Evolutionary conservation across 2,888 invertebrate genomes (phyloP).

Genomic region (Hirudinaria manillensis): DNA sequence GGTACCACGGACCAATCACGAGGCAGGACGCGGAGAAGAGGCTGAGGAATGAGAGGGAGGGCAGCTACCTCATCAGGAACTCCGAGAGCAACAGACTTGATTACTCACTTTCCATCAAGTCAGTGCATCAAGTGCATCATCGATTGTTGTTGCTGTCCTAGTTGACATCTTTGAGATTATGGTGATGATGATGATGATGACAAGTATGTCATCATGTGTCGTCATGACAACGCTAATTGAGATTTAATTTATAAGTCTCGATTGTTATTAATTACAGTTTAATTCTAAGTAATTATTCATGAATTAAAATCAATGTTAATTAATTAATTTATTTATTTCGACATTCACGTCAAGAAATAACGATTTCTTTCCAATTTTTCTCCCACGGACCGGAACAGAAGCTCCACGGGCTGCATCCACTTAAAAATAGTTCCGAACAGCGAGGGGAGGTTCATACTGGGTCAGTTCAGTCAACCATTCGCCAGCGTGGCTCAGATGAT

Average conservation of each 20-base stretch:
- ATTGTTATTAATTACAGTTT: background rate
- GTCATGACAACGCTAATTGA: too few relatives aligned
- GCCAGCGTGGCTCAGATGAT: conserved; percentile 88
- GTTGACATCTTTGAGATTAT: too few relatives aligned
- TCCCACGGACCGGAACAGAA: conserved; percentile 60
- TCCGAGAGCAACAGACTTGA: conserved; percentile 88
- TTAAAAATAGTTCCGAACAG: conserved; percentile 71
- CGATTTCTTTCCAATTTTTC: too few relatives aligned
- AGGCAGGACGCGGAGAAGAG: conserved; percentile 84
- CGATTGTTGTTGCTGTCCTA: too few relatives aligned
- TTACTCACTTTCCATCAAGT: conserved; percentile 92
- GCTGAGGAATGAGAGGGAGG: conserved; percentile 75
- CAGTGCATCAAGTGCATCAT: conserved; percentile 56
- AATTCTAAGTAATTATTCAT: background rate
- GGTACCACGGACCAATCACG: conserved; percentile 91
- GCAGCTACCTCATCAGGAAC: conserved; percentile 86
- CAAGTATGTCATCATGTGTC: too few relatives aligned
- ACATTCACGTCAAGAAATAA: too few relatives aligned
- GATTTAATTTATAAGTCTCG: too few relatives aligned
- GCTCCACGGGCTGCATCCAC: conserved; percentile 90
- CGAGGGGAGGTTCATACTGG: conserved; percentile 77
- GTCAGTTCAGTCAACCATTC: conserved; percentile 86
- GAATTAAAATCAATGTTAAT: background rate
- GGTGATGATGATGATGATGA: too few relatives aligned
- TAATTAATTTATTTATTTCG: too few relatives aligned